Conservation (phyloP, 2,888 invertebrate genomes). For the Melipona beecheii region DNA sequence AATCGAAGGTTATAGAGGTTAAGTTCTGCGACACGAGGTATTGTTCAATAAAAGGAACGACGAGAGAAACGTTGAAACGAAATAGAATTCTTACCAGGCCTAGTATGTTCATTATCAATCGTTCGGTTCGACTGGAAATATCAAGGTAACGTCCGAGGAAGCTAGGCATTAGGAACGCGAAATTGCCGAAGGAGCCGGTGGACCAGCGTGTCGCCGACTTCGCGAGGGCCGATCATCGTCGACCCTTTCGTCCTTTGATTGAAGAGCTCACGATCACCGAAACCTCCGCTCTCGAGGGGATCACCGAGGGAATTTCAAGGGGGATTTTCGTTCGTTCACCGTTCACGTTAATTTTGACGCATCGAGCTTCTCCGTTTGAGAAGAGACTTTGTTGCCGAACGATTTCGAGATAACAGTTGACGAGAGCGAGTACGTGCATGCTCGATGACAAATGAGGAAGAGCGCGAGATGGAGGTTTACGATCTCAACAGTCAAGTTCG, state of each 20-base stretch:
- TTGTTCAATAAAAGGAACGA: background rate
- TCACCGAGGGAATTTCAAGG: conserved; percentile 29
- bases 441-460: conserved; percentile 3
- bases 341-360: conserved; percentile 46
- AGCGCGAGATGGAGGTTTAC: too few relatives aligned
- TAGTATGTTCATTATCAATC: conserved; percentile 77
- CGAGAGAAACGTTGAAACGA: background rate
- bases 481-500: too few relatives aligned
- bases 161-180: conserved; percentile 68
- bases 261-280: conserved; percentile 5
- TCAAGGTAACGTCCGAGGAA: conserved; percentile 69
- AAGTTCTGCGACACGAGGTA: background rate
- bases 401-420: conserved; percentile 22
- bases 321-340: conserved; percentile 8
- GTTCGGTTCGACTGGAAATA: conserved; percentile 74
- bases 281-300: background rate
- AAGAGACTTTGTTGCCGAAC: background rate
- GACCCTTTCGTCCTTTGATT: background rate
- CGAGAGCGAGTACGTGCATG: background rate
- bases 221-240: conserved; percentile 49
- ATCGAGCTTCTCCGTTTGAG: background rate
- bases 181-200: conserved; percentile 40
- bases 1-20: conserved; percentile 32
- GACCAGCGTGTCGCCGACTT: conserved; percentile 38
- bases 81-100: conserved; percentile 74